Evolutionary conservation across 2,797 vertebrate genomes (phyloP).

Genomic region (Etheostoma nigrum): DNA sequence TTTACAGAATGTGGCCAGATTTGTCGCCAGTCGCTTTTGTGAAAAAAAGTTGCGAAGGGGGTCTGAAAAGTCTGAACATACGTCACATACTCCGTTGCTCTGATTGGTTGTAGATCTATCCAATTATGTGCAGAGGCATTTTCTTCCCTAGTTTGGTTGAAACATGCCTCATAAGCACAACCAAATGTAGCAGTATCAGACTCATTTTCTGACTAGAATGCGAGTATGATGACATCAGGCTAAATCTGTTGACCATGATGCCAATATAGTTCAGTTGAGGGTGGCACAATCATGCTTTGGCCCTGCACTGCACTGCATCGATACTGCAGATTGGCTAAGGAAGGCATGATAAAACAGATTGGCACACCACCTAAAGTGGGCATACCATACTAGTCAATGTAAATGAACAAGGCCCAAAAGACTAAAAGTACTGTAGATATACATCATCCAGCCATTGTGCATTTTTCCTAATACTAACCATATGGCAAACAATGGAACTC

Average conservation of each 20-base stretch:
- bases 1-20: too few relatives aligned
- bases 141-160: neutral
- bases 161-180: too few relatives aligned
- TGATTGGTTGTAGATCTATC: too few relatives aligned
- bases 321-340: constrained; percentile 25
- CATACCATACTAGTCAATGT: neutral
- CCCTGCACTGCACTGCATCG: constrained; percentile 3
- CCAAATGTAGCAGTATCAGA: too few relatives aligned
- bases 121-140: too few relatives aligned
- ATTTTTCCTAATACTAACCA: too few relatives aligned
- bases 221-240: neutral
- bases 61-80: too few relatives aligned
- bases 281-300: constrained; percentile 4
- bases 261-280: constrained; percentile 11
- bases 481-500: too few relatives aligned
- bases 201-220: too few relatives aligned
- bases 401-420: neutral
- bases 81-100: too few relatives aligned
- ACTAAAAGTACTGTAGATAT: neutral
- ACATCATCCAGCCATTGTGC: neutral
- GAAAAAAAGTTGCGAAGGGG: too few relatives aligned
- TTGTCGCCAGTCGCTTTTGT: too few relatives aligned
- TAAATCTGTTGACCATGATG: constrained; percentile 7
- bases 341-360: constrained; percentile 19
- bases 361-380: neutral